Base-by-base conservation (phyloP, 2,888 invertebrate species). In the Bedellia somnulentella region DNA sequence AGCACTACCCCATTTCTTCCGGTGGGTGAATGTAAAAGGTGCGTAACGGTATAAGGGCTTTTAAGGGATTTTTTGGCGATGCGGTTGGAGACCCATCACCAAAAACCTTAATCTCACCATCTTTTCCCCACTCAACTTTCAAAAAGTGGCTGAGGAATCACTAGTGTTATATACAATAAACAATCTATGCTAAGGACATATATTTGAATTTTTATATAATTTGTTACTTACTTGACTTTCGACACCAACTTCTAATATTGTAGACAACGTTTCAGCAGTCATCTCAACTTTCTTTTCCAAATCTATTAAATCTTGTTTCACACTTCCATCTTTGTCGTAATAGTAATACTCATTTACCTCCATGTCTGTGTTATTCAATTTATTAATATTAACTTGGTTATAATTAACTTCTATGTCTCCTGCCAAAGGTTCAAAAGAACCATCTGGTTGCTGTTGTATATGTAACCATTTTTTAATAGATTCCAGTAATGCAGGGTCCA, bases 381-480 rank as follows among this genome's bases (percentile, higher is more conserved):
- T 62, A 29, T 57, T 57, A 16, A 71, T 50, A 34, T 71, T 67
- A 6, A 68, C 57, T 1, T 70, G 67, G 42, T 68, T 73, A 36
- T 75, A 68, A 45, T 75, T 68, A 0, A 78, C 68, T 56, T 80
- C 80, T 35, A 80, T 67, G 37, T 82, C 83, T 14, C 80, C 80
- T 17, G 78, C 63, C 32, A 81, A 47, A 3, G 82, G 80, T 21
- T 73, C 67, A 43, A 83, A 83, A 1, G 82, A 78, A 2, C 83
- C 83, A 39, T 83, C 82, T 10, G 61, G 43, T 33, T 78, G 78
- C 46, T 83, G 83, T 25, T 82, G 58, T 1, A 59, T 51, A 45
- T 82, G 81, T 4, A 84, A 76, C 83, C 83, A 83, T 34, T 75
- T 71, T 37, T 81, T 83, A 11, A 81, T 77, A 1, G 77, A 66